Conservation (phyloP, 2,888 invertebrate genomes). For the Ormyrus nitidulus region DNA sequence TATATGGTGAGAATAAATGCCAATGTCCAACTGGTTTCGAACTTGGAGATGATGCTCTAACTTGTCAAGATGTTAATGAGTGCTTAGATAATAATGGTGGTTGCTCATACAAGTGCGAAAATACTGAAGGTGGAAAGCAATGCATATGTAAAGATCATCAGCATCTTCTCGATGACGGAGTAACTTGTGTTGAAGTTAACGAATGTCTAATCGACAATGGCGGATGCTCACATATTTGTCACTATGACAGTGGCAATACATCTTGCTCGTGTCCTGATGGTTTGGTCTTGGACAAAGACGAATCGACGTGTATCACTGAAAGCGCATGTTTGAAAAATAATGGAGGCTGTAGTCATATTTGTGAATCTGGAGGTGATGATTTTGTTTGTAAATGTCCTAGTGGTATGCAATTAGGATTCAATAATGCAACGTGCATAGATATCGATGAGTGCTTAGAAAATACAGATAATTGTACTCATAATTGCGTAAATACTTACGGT, state of each 20-base stretch:
- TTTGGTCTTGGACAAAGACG: conserved; percentile 66
- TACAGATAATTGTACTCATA: conserved; percentile 73
- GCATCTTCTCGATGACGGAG: conserved; percentile 72
- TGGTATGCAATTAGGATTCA: conserved; percentile 75
- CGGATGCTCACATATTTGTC: conserved; percentile 79
- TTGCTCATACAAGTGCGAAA: conserved; percentile 76
- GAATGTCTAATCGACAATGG: conserved; percentile 77
- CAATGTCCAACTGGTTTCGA: conserved; percentile 78
- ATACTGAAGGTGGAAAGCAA: conserved; percentile 70
- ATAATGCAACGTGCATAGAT: conserved; percentile 73
- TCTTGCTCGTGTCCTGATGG: conserved; percentile 77
- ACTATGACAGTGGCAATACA: conserved; percentile 76
- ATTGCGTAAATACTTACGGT: conserved; percentile 76
- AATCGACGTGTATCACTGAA: conserved; percentile 74
- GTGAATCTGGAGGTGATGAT: conserved; percentile 63
- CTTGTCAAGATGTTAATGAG: conserved; percentile 70
- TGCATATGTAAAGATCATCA: conserved; percentile 76
- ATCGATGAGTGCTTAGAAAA: conserved; percentile 73
- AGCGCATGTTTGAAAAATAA: conserved; percentile 76
- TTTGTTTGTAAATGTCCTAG: conserved; percentile 77
- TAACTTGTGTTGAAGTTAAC: conserved; percentile 76
- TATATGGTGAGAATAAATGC: conserved; percentile 80
- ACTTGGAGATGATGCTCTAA: conserved; percentile 67
- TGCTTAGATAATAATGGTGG: conserved; percentile 77
- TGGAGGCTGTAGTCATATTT: conserved; percentile 77